Evolutionary conservation across 2,797 vertebrate species (phyloP).

Genomic region (Catamblyrhynchus diadema): DNA sequence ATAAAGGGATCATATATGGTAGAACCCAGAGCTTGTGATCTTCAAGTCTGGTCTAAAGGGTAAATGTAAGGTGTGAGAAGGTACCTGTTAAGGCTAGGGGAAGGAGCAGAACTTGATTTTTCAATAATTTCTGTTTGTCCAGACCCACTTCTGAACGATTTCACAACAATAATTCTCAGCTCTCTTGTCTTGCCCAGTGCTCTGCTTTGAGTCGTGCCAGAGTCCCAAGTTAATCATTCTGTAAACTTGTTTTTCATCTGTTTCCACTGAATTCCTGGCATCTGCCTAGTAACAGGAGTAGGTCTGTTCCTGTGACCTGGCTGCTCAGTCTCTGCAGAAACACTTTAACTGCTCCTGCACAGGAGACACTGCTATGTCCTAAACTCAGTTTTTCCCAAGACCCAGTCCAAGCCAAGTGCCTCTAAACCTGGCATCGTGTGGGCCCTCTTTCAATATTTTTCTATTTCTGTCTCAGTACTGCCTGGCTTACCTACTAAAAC

Average conservation of each 20-base stretch:
- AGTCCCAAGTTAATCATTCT: neutral
- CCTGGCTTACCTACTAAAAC: conserved; percentile 16
- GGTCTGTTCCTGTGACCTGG: neutral
- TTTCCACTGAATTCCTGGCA: neutral
- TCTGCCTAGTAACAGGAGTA: neutral
- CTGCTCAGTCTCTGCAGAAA: neutral
- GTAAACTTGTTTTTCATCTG: neutral
- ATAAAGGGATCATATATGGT: neutral
- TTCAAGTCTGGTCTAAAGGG: neutral
- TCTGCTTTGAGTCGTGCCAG: neutral
- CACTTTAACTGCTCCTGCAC: neutral
- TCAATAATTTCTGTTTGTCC: neutral
- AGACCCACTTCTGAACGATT: neutral
- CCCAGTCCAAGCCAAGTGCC: neutral
- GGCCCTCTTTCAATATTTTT: neutral
- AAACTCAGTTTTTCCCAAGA: conserved; percentile 9
- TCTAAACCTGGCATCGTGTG: neutral
- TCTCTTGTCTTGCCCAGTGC: neutral
- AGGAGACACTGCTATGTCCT: neutral
- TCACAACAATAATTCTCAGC: neutral
- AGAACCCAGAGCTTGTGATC: neutral
- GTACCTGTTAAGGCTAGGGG: neutral
- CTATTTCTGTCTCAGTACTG: conserved; percentile 15
- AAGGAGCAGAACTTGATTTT: neutral
- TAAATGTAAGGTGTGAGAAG: neutral